phyloP scores from a whole-genome alignment of 2,888 invertebrate species.

The Nomada ruficornis region DNA sequence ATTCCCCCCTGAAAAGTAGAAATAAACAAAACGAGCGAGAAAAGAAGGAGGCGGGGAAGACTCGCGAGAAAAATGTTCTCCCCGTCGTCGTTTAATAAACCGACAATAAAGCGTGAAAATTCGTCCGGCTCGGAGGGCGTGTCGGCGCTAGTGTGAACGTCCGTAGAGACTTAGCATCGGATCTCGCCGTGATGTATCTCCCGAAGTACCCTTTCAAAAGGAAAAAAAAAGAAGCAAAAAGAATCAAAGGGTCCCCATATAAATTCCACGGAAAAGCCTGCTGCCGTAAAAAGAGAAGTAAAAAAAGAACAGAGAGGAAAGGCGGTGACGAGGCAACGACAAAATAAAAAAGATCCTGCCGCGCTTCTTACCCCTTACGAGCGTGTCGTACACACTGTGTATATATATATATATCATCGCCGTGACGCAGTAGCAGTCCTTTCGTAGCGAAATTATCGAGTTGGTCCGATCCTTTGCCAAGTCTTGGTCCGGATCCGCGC shows the following conservation, averaged over 20 bases:
- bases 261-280: neutral
- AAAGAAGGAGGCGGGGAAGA: neutral
- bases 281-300: neutral
- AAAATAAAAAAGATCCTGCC: too few relatives aligned
- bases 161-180: constrained; percentile 66
- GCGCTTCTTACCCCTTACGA: too few relatives aligned
- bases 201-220: neutral
- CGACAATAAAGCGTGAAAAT: neutral
- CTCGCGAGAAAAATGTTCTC: neutral
- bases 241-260: neutral
- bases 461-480: constrained; percentile 64
- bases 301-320: too few relatives aligned
- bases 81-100: neutral
- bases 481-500: constrained; percentile 67
- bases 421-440: too few relatives aligned
- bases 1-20: neutral
- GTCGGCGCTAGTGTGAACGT: constrained; percentile 48
- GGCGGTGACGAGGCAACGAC: too few relatives aligned
- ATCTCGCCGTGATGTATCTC: constrained; percentile 33
- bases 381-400: too few relatives aligned
- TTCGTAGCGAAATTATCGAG: too few relatives aligned
- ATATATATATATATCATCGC: too few relatives aligned
- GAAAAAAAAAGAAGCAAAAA: neutral
- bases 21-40: neutral
- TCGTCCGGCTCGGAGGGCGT: constrained; percentile 64